phyloP scores from a whole-genome alignment of 1,140 invertebrate genomes.

The Lepidurus apus region DNA sequence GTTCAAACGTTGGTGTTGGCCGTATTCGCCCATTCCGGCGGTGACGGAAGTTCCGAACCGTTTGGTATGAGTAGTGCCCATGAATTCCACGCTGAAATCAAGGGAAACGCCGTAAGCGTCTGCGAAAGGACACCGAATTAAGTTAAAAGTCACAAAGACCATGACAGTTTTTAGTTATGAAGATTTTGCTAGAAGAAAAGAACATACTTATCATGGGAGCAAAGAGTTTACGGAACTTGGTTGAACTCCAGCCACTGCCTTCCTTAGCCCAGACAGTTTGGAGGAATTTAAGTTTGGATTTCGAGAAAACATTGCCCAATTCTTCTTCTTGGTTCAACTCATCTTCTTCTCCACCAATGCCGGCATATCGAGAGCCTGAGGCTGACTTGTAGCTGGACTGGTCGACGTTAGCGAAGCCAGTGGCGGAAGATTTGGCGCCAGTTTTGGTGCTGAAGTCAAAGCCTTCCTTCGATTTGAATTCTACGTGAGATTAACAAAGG shows the following conservation, averaged over 20 bases:
- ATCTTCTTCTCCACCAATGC: background rate
- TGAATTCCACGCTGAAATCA: conserved; percentile 24
- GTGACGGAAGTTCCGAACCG: conserved; percentile 24
- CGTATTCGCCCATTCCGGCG: conserved; percentile 26
- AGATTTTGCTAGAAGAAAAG: background rate
- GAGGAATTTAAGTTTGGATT: background rate
- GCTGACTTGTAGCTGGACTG: background rate
- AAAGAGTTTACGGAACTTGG: background rate
- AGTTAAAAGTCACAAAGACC: too few relatives aligned
- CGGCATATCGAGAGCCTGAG: background rate
- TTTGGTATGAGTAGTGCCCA: conserved; percentile 23
- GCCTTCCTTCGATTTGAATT: conserved; percentile 13
- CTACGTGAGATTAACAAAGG: background rate
- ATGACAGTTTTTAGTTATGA: background rate
- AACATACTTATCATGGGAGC: background rate
- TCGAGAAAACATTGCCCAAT: background rate
- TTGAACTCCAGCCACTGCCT: background rate
- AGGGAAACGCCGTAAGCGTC: conserved; percentile 26
- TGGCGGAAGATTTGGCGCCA: background rate
- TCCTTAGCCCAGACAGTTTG: background rate
- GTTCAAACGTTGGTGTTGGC: conserved; percentile 19
- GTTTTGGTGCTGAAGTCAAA: conserved; percentile 1
- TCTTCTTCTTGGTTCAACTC: conserved; percentile 1
- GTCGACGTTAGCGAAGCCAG: background rate
- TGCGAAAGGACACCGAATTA: background rate